Percentiles rank a stretch among this genome's conserved stretches.
phyloP scores from a whole-genome alignment of 2,113 vertebrate species.

The Chloropsis cyanopogon region DNA sequence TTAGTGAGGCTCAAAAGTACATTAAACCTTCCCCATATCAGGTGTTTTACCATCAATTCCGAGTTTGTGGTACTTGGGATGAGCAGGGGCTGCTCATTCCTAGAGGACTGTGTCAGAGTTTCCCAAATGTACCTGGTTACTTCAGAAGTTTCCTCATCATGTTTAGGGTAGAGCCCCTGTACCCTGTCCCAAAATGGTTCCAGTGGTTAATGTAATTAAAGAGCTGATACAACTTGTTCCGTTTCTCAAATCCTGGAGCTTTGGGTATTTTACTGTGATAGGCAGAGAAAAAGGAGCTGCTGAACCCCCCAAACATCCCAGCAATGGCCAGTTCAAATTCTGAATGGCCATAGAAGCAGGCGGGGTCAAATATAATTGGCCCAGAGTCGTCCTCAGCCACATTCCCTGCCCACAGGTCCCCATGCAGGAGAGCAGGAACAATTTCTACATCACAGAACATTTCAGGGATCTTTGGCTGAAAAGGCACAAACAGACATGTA shows the following conservation, averaged over 20 bases:
- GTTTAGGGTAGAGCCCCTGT: slow-evolving; percentile 81
- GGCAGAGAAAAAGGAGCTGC: slow-evolving; percentile 82
- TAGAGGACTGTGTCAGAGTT: not conserved
- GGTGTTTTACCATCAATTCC: not conserved
- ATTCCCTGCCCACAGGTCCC: slow-evolving; percentile 89
- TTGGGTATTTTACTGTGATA: slow-evolving; percentile 89
- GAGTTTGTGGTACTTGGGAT: not conserved
- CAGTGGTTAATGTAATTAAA: slow-evolving; percentile 95
- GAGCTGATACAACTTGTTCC: slow-evolving; percentile 89
- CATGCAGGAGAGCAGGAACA: slow-evolving; percentile 83
- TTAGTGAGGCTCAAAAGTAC: not conserved
- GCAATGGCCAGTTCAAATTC: slow-evolving; percentile 88
- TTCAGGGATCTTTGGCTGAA: slow-evolving; percentile 83
- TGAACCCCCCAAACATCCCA: slow-evolving; percentile 89
- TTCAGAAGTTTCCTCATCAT: slow-evolving; percentile 85
- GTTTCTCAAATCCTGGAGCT: slow-evolving; percentile 82
- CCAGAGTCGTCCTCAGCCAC: slow-evolving; percentile 77
- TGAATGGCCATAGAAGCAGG: slow-evolving; percentile 91
- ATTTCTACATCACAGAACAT: slow-evolving; percentile 79
- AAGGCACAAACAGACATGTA: not conserved
- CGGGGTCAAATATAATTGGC: slow-evolving; percentile 89
- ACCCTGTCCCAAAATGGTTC: slow-evolving; percentile 92
- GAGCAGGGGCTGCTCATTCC: not conserved
- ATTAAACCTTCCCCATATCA: not conserved
- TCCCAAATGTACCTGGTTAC: slow-evolving; percentile 43